Conservation (phyloP, 2,888 invertebrate species). For the Maniola hyperantus region DNA sequence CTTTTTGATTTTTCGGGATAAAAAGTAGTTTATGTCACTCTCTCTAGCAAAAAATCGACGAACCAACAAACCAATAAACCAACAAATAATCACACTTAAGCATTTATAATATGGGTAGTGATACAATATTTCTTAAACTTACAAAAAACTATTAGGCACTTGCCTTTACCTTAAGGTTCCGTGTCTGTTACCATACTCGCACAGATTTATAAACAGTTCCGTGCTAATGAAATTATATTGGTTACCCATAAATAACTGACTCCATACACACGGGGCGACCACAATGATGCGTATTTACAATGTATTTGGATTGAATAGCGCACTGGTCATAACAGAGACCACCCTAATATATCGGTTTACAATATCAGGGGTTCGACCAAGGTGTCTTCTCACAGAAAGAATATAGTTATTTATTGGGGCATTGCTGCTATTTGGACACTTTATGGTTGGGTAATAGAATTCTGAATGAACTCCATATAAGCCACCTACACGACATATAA, state of each 20-base stretch:
- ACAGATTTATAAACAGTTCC: conserved; percentile 71
- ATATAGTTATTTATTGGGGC: conserved; percentile 51
- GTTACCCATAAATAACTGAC: conserved; percentile 69
- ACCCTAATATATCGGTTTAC: conserved; percentile 53
- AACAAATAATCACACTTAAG: too few species aligned
- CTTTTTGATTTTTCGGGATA: too few species aligned
- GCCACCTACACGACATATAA: conserved; percentile 29
- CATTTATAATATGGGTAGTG: too few species aligned
- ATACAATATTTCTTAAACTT: too few species aligned
- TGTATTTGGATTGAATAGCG: conserved; percentile 68
- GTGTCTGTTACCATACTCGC: conserved; percentile 35
- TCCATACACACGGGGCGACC: conserved; percentile 62
- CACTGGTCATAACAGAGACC: conserved; percentile 56
- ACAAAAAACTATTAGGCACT: too few species aligned
- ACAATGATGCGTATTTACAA: conserved; percentile 65
- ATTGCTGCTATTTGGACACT: conserved; percentile 26
- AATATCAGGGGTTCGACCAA: conserved; percentile 19
- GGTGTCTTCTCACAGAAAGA: conserved; percentile 37
- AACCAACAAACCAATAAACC: too few species aligned
- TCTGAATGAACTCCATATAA: conserved; percentile 23
- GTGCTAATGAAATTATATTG: conserved; percentile 78
- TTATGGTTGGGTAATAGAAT: conserved; percentile 25
- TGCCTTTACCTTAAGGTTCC: too few species aligned
- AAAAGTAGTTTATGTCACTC: too few species aligned
- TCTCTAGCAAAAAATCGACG: too few species aligned